Conservation (phyloP, 2,797 vertebrate species). For the Oophaga sylvatica region DNA sequence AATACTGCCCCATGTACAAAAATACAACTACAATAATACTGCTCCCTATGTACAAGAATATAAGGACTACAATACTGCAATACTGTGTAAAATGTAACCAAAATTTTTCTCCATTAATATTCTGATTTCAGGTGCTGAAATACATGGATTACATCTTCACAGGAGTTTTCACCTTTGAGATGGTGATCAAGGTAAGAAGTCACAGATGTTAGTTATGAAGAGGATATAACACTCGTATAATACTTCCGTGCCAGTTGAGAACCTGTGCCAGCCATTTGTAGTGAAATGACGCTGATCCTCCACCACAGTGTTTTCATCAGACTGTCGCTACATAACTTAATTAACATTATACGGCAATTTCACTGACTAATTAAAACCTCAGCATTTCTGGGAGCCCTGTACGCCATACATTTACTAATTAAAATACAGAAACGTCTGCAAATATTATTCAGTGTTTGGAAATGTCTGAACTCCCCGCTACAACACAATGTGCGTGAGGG, state of each 20-base stretch:
- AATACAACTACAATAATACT: conserved; percentile 9
- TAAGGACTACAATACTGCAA: neutral
- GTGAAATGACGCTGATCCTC: neutral
- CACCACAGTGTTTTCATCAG: neutral
- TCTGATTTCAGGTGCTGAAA: conserved; percentile 84
- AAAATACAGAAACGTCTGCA: neutral
- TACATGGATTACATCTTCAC: conserved; percentile 98
- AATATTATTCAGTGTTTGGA: conserved; percentile 21
- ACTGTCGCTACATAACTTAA: neutral
- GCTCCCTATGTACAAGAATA: neutral
- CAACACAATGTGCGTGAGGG: neutral
- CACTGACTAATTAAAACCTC: conserved; percentile 38
- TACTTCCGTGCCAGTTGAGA: neutral
- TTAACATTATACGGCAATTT: conserved; percentile 25
- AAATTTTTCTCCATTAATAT: neutral
- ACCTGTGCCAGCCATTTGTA: neutral
- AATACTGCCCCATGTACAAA: neutral
- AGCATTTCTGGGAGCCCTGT: neutral
- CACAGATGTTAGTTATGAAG: neutral
- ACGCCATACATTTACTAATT: conserved; percentile 24
- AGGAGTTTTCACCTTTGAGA: conserved; percentile 97
- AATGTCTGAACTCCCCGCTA: neutral
- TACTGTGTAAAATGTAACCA: neutral
- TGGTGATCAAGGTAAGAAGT: conserved; percentile 94
- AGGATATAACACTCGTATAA: neutral